These are phyloP conservation scores for Adrianichthys oophorus DNA, from an alignment of 2,797 vertebrate genomes.

Conservation along the genomic window DNA sequence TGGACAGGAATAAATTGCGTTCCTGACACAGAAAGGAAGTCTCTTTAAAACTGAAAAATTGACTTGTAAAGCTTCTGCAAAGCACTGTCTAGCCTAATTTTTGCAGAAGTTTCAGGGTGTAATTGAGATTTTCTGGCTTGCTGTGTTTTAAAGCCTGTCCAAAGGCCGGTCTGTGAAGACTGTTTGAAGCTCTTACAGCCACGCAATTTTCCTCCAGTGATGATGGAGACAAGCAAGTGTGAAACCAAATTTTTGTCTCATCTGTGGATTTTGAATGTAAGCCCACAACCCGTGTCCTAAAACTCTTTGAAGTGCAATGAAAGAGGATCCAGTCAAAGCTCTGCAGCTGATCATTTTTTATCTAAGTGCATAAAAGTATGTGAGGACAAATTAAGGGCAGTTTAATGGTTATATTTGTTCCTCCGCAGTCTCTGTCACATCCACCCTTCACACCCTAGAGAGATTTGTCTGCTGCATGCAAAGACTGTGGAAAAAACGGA, in stretches of 20 bases:
- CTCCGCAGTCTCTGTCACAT: slow-evolving; percentile 15
- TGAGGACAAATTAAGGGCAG: too few relatives aligned
- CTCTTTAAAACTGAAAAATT: slow-evolving; percentile 41
- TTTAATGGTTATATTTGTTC: slow-evolving; percentile 39
- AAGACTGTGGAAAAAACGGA: neutral
- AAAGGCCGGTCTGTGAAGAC: slow-evolving; percentile 45
- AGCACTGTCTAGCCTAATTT: slow-evolving; percentile 18
- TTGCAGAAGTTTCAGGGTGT: slow-evolving; percentile 8
- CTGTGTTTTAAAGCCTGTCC: slow-evolving; percentile 27
- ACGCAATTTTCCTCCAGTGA: slow-evolving; percentile 14
- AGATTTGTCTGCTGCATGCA: slow-evolving; percentile 1
- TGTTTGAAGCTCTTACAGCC: slow-evolving; percentile 35
- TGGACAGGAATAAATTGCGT: slow-evolving; percentile 33
- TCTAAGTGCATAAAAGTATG: slow-evolving; percentile 46
- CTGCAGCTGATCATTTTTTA: slow-evolving; percentile 60
- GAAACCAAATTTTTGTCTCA: slow-evolving; percentile 45
- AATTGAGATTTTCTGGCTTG: slow-evolving; percentile 40
- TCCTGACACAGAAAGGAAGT: slow-evolving; percentile 7
- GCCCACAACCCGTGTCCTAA: slow-evolving; percentile 37
- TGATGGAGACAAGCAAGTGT: slow-evolving; percentile 27
- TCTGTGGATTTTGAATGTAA: slow-evolving; percentile 21
- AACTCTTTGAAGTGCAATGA: slow-evolving; percentile 58
- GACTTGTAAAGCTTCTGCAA: slow-evolving; percentile 39
- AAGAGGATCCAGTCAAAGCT: slow-evolving; percentile 56
- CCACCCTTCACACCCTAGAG: slow-evolving; percentile 9